Evolutionary conservation across 2,888 invertebrate genomes (phyloP).

Genomic region (Leptinotarsa juncta): DNA sequence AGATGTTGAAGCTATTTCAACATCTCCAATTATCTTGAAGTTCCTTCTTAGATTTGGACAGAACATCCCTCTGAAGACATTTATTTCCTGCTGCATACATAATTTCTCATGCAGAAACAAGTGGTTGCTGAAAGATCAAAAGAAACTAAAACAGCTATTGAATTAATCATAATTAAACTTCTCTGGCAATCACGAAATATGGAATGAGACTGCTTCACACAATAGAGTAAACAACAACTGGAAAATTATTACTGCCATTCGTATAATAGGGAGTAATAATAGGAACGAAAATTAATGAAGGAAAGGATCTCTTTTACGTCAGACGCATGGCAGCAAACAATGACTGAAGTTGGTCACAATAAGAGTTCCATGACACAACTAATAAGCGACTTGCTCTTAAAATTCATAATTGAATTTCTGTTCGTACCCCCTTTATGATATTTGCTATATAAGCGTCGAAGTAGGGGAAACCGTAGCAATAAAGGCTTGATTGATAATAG

Average conservation of each 20-base stretch:
- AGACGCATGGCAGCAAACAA: constrained; percentile 43
- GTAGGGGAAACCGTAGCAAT: constrained; percentile 2
- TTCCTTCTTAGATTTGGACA: neutral
- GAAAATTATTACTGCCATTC: constrained; percentile 37
- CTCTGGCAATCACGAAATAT: constrained; percentile 21
- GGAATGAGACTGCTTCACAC: constrained; percentile 19
- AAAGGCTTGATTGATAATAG: neutral
- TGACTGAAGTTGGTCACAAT: constrained; percentile 46
- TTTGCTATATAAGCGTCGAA: neutral
- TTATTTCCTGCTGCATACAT: neutral
- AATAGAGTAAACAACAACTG: constrained; percentile 27
- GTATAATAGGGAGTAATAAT: constrained; percentile 42
- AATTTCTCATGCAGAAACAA: neutral
- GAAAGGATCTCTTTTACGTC: constrained; percentile 46
- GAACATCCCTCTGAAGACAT: neutral
- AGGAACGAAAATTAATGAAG: constrained; percentile 45
- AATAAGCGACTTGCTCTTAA: constrained; percentile 46
- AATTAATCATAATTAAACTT: constrained; percentile 25
- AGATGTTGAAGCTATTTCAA: too few species aligned
- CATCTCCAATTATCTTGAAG: neutral
- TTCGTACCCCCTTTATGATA: constrained; percentile 29
- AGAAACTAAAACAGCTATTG: constrained; percentile 17
- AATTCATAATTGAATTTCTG: constrained; percentile 51
- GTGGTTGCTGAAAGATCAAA: constrained; percentile 18
- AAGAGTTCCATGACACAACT: constrained; percentile 50